phyloP scores from a whole-genome alignment of 1,140 invertebrate genomes.

The Dermatophagoides farinae region DNA sequence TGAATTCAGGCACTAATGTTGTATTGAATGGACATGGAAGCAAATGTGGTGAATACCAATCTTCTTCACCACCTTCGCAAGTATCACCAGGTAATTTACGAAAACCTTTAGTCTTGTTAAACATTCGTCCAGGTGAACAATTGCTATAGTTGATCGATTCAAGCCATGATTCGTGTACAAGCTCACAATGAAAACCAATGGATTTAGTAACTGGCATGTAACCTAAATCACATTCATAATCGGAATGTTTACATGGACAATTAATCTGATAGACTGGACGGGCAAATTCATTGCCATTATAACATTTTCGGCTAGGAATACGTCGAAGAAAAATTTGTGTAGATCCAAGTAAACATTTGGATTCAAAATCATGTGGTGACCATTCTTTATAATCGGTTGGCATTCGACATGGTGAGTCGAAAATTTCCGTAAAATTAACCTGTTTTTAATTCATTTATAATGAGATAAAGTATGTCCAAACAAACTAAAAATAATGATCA shows the following conservation, averaged over 20 bases:
- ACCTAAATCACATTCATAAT: constrained; percentile 52
- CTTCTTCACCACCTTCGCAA: constrained; percentile 45
- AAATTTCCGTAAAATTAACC: constrained; percentile 19
- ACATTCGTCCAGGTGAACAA: constrained; percentile 1
- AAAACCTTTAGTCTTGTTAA: constrained; percentile 59
- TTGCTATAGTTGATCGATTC: not conserved
- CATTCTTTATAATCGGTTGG: constrained; percentile 64
- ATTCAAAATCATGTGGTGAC: constrained; percentile 37
- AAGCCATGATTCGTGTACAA: not conserved
- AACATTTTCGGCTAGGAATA: constrained; percentile 47
- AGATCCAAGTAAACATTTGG: constrained; percentile 47
- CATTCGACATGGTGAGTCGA: constrained; percentile 1
- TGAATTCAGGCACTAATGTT: constrained; percentile 44
- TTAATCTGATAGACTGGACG: constrained; percentile 40
- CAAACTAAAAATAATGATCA: no score
- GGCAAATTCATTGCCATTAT: constrained; percentile 52
- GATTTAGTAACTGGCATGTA: not conserved
- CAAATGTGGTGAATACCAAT: constrained; percentile 43
- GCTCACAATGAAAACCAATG: not conserved
- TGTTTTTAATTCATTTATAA: not conserved
- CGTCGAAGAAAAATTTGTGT: constrained; percentile 51
- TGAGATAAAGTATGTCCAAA: not conserved
- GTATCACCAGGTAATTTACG: constrained; percentile 54
- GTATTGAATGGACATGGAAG: constrained; percentile 34
- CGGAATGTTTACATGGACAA: constrained; percentile 52